phyloP scores from a whole-genome alignment of 2,113 vertebrate species.

The Rissa tridactyla region DNA sequence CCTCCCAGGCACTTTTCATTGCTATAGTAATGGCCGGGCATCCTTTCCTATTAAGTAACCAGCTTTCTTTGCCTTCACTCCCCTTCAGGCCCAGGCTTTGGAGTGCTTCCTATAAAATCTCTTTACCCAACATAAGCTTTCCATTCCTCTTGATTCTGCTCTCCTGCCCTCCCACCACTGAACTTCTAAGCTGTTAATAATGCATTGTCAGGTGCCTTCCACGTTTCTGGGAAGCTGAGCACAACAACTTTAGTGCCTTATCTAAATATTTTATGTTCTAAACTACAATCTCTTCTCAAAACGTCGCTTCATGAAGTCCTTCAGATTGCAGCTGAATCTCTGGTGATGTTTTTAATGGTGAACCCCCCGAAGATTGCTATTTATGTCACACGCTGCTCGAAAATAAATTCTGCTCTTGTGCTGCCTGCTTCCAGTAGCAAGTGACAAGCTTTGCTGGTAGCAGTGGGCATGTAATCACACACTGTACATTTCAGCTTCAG shows the following conservation, averaged over 20 bases:
- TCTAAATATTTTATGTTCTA: slow-evolving; percentile 45
- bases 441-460: slow-evolving; percentile 55
- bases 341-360: neutral
- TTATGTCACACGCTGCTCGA: slow-evolving; percentile 54
- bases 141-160: neutral
- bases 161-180: neutral
- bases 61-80: neutral
- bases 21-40: neutral
- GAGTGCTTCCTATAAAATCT: neutral
- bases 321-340: neutral
- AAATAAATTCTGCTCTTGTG: slow-evolving; percentile 41
- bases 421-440: slow-evolving; percentile 34
- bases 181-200: slow-evolving; percentile 16
- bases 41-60: neutral
- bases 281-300: slow-evolving; percentile 9
- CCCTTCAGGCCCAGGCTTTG: neutral
- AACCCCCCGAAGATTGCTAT: slow-evolving; percentile 12
- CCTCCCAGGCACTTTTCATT: neutral
- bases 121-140: neutral
- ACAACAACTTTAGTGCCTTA: neutral
- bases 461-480: slow-evolving; percentile 49
- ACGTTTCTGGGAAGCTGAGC: neutral
- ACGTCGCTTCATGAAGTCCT: neutral
- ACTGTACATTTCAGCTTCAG: slow-evolving; percentile 26
- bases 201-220: neutral